Evolutionary conservation across 2,797 vertebrate genomes (phyloP), one percentile per base, ranked within the genome.

Genomic region (Octomys mimax): DNA sequence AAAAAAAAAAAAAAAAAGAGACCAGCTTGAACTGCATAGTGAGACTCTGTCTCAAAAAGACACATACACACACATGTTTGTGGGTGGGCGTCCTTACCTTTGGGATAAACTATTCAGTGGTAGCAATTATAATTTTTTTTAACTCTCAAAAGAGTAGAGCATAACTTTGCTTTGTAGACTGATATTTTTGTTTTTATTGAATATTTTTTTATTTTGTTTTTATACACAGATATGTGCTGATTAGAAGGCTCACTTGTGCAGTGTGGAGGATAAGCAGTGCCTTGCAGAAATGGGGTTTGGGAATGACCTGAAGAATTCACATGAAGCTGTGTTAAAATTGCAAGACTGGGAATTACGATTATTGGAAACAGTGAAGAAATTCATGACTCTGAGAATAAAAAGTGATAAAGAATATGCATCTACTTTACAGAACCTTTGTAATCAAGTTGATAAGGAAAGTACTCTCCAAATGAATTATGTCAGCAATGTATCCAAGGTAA

Each of bases 341-440:
- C 99, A 99, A 99, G 99, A 99, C 98, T 99, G 99, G 99, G 99
- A 99, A 96, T 98, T 99, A 95, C 99, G 99, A 93, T 98, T 99
- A 73, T 98, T 99, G 97, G 99, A 99, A 98, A 99, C 99, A 0
- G 99, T 99, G 97, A 99, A 99, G 98, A 99, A 99, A 91, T 99
- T 99, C 97, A 99, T 99, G 99, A 99, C 99, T 0, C 98, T 99
- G 97, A 98, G 99, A 94, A 99, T 99, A 97, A 99, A 99, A 98
- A 99, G 99, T 70, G 99, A 99, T 97, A 99, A 99, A 95, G 99
- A 99, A 85, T 99, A 99, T 82, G 99, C 99, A 0, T 99, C 99
- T 4, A 99, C 99, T 97, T 99, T 99, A 97, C 99, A 99, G 97
- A 99, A 99, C 98, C 99, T 99, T 98, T 99, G 99, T 97, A 99